Evolutionary conservation across 2,888 invertebrate species (phyloP), one percentile per base, ranked within the genome.

Genomic region (Lasioglossum morio): DNA sequence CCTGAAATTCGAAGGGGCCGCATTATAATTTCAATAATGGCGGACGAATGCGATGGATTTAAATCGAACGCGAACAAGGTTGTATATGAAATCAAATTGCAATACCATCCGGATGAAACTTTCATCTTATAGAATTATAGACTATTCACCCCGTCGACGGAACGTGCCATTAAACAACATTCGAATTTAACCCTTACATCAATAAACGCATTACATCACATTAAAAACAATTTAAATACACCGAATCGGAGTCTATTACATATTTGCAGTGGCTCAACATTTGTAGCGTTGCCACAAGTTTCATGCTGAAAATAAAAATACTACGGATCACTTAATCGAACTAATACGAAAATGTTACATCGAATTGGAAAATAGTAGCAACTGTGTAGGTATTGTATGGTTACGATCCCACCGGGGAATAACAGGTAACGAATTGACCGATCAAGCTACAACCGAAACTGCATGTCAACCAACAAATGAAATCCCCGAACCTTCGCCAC

Each of bases 11-110:
- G 10, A 40, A 30, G n/a, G 14, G 60, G 10, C 16, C 8, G 10
- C 14, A 37, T 78, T 63, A 66, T 48, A 60, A 79, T 72, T 81
- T 72, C 23, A 72, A 72, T 66, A 63, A 79, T 70, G 40, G 12
- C 53, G 19, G 23, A 75, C 30, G 19, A 34, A 46, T 19, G 27
- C 10, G 63, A 19, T 34, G 30, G n/a, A 34, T 70, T 76, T 34
- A 10, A 23, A 63, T 57, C 23, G 4, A n/a, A 57, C 40, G 10
- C 34, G 78, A 19, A 7, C 5, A 0, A 27, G 16, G 27, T 37
- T 60, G 19, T 8, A 23, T 40, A 27, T 37, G 23, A 16, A 60
- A 63, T 77, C 57, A 30, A 14, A 27, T 23, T 23, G 23, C 5
- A 34, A 60, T 72, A 72, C 43, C 30, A 60, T 16, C 40, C 12